Evolutionary conservation across 2,888 invertebrate genomes (phyloP), one percentile per base, ranked within the genome.

Genomic region (Hartigia nigra): DNA sequence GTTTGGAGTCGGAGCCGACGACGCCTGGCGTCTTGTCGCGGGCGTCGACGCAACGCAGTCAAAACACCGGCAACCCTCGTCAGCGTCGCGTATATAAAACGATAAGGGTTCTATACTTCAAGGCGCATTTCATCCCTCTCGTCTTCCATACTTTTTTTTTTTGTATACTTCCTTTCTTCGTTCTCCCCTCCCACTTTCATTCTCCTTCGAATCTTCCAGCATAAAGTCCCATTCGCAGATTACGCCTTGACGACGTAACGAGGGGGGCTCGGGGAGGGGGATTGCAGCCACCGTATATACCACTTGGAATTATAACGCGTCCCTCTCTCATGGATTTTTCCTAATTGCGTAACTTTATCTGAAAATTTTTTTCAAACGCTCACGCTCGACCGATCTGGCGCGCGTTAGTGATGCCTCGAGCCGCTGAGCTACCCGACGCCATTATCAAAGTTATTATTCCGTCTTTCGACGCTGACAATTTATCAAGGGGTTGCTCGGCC

Each of bases 1-100:
- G 75, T 70, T 78, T 36, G 76, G 39, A 78, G 72, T 75, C 31
- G 32, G 72, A 2, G 12, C 55, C 9, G 31, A 31, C 11, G 37
- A 75, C 36, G 35, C 36, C 31, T 12, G 75, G 75, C 32, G 31
- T 72, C 34, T 72, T 72, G 34, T 32, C 72, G 12, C 72, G 72
- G 34, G 31, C 31, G 72, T 72, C 72, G 72, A 5, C 72, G 31
- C 32, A 72, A 72, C 72, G 12, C 72, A 34, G 72, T 72, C 72
- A 72, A 72, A 32, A 72, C 32, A 72, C 2, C 32, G 32, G 23
- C 72, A 31, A 32, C 72, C 72, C 72, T 31, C 72, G 72, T 72
- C 72, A 72, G 72, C 31, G 72, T 31, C 72, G 5, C 55, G 23
- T 12, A 72, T 72, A 31, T 34, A 72, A 72, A 72, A 72, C 72